Percentiles rank a stretch among this genome's conserved stretches.
Evolutionary conservation across 2,888 invertebrate genomes (phyloP).

Genomic region (Acheta domesticus): DNA sequence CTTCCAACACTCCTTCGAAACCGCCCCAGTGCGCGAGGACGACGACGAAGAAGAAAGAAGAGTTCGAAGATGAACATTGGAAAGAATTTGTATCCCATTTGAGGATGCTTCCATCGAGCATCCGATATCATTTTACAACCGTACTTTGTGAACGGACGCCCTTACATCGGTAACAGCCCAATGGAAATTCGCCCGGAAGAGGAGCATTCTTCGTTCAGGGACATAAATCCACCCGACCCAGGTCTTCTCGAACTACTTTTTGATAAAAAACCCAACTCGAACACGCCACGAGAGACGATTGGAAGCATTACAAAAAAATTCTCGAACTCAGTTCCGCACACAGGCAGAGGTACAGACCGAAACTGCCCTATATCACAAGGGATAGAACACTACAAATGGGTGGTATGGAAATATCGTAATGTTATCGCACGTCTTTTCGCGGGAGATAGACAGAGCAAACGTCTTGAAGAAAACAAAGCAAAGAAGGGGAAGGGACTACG

Average conservation of each 20-base stretch:
- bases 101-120: neutral
- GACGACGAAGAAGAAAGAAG: neutral
- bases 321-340: neutral
- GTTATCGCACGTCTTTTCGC: too few relatives aligned
- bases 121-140: neutral
- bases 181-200: neutral
- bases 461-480: too few relatives aligned
- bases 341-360: neutral
- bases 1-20: neutral
- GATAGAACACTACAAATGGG: too few relatives aligned
- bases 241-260: neutral
- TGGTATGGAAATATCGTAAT: too few relatives aligned
- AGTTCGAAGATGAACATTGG: neutral
- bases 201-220: neutral
- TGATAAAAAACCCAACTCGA: too few relatives aligned
- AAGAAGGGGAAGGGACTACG: neutral
- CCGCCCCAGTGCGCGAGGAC: too few relatives aligned
- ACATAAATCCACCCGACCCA: neutral
- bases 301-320: neutral
- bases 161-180: too few relatives aligned
- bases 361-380: too few relatives aligned
- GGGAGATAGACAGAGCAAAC: neutral
- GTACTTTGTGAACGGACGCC: neutral
- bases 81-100: neutral
- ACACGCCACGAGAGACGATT: too few relatives aligned